Evolutionary conservation across 1,140 invertebrate species (phyloP).

Genomic region (Papilio glaucus): DNA sequence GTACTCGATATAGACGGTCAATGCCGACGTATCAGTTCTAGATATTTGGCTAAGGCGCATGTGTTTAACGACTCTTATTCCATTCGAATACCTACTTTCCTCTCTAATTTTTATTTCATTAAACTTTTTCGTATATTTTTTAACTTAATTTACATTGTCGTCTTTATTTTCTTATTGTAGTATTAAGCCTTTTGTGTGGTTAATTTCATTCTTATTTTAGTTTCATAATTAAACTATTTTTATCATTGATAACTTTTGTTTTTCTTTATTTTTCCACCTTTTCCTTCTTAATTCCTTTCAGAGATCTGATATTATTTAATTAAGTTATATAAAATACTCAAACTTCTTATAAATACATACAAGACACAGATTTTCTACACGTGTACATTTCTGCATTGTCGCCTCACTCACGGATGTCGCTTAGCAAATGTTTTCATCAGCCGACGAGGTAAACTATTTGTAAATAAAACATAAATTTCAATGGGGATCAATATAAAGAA

Average conservation of each 20-base stretch:
- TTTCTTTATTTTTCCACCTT: slow-evolving; percentile 70
- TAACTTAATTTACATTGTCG: slow-evolving; percentile 62
- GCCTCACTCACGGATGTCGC: slow-evolving; percentile 13
- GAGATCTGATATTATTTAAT: slow-evolving; percentile 29
- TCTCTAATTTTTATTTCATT: slow-evolving; percentile 32
- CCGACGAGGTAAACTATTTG: slow-evolving; percentile 69
- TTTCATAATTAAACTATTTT: slow-evolving; percentile 83
- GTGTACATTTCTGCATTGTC: slow-evolving; percentile 18
- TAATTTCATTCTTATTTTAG: slow-evolving; percentile 82
- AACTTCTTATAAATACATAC: not conserved
- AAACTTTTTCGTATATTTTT: slow-evolving; percentile 48
- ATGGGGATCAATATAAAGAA: slow-evolving; percentile 81
- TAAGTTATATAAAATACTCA: slow-evolving; percentile 29
- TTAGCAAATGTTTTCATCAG: slow-evolving; percentile 37
- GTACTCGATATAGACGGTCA: slow-evolving; percentile 61
- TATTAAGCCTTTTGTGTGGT: slow-evolving; percentile 80
- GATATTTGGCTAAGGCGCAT: slow-evolving; percentile 68
- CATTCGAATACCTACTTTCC: slow-evolving; percentile 41
- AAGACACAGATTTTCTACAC: not conserved
- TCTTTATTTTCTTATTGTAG: slow-evolving; percentile 77
- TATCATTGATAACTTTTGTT: slow-evolving; percentile 76
- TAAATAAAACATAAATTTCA: slow-evolving; percentile 81
- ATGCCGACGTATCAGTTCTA: slow-evolving; percentile 74
- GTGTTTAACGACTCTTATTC: slow-evolving; percentile 48
- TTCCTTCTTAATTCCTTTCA: slow-evolving; percentile 19